Base-by-base conservation (phyloP, 2,888 invertebrate species). In the Stegophylla sp. region DNA sequence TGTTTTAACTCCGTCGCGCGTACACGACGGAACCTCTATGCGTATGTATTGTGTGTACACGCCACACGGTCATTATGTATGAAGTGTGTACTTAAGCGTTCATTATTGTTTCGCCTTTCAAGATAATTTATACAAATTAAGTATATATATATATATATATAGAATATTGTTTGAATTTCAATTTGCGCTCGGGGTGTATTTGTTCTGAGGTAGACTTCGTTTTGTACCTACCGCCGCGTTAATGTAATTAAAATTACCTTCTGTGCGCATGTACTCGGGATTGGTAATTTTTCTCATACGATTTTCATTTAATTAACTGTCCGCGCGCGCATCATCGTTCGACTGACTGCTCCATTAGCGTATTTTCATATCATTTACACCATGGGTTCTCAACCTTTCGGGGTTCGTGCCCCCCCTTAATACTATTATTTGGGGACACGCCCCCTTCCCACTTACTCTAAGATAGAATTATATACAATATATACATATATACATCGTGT, bases 191-290 rank as follows among this genome's bases (percentile, higher is more conserved):
- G 28, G 17, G 12, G 51, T n/a, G 17, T 67, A 15, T 51, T 51
- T 48, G 67, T 48, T 48, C 67, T n/a, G n/a, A n/a, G n/a, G n/a
- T n/a, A n/a, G 67, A 66, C 66, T 66, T 48, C 10, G 26, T 26
- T 26, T 26, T 67, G 26, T 28, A 67, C n/a, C n/a, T n/a, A n/a
- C n/a, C n/a, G n/a, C n/a, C n/a, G 10, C 26, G 2, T 64, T 20
- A 69, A 28, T 28, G 17, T 48, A 67, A 67, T 69, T 69, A 5
- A 69, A 69, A 69, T 69, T 69, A 28, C 28, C 67, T 51, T 51
- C 48, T 48, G 26, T n/a, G n/a, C 34, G 34, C 7, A 34, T 51
- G 48, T 4, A 48, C 17, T 4, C 13, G 20, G n/a, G 63, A 20
- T 13, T 28, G 13, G n/a, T n/a, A 7, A 34, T 26, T 17, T 43